These are phyloP conservation scores for Neodiprion fabricii DNA, from an alignment of 1,140 invertebrate genomes.

Conservation along the genomic window DNA sequence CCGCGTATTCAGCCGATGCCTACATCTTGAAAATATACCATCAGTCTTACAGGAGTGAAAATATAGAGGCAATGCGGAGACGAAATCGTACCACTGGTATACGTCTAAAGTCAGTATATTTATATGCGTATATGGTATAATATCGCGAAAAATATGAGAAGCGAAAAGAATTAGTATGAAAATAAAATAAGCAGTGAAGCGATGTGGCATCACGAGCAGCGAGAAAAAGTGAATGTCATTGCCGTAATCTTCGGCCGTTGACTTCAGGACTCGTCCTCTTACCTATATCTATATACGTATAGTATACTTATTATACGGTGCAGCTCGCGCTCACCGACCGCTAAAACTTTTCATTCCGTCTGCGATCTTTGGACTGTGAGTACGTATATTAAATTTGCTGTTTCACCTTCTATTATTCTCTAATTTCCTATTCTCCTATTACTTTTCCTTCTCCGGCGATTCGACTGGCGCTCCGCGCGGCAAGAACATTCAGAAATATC, in stretches of 20 bases:
- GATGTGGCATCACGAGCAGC: constrained; percentile 43
- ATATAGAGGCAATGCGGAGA: not conserved
- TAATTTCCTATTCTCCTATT: no score
- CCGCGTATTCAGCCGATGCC: no score
- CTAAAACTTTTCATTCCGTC: constrained; percentile 24
- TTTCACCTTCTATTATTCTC: no score
- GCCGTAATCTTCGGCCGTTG: constrained; percentile 63
- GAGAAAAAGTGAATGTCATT: constrained; percentile 64
- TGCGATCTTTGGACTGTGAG: constrained; percentile 5
- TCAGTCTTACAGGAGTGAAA: not conserved
- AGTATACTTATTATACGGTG: no score
- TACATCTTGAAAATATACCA: no score
- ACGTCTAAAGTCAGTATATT: no score
- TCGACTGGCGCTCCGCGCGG: not conserved
- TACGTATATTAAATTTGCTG: not conserved
- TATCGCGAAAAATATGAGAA: no score
- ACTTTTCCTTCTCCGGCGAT: not conserved
- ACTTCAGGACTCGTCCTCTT: constrained; percentile 53
- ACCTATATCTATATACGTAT: constrained; percentile 31
- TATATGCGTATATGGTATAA: no score
- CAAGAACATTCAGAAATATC: no score
- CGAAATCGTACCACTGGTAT: no score
- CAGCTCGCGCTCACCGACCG: constrained; percentile 32
- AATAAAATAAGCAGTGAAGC: constrained; percentile 28
- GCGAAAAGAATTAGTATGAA: constrained; percentile 18